Conservation (phyloP, 2,113 vertebrate species). For the Tragelaphus scriptus region DNA sequence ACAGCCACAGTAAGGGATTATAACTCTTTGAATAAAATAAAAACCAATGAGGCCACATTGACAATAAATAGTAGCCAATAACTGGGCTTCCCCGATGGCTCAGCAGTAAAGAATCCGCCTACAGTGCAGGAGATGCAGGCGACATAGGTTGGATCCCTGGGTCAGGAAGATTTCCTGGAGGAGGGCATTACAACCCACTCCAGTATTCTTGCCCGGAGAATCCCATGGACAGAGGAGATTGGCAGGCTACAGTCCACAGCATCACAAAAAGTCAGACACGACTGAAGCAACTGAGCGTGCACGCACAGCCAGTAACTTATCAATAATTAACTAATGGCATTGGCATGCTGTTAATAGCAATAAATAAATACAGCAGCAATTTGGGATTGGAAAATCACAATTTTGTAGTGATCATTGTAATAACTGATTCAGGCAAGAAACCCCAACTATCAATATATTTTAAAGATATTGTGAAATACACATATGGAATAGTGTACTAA, state of each 20-base stretch:
- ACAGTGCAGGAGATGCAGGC: neutral
- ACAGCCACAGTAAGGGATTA: neutral
- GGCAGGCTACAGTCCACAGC: neutral
- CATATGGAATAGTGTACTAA: neutral
- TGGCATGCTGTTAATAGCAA: neutral
- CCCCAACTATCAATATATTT: neutral
- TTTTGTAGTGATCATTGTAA: neutral
- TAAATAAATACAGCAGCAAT: neutral
- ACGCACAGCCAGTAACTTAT: neutral
- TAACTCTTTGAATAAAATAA: neutral
- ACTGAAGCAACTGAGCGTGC: neutral
- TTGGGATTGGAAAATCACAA: neutral
- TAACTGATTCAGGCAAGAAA: neutral
- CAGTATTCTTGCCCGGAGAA: neutral
- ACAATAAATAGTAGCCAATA: neutral
- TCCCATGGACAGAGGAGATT: neutral
- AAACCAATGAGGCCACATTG: neutral
- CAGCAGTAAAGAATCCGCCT: neutral
- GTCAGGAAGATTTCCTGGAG: neutral
- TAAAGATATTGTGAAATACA: neutral
- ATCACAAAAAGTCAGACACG: neutral
- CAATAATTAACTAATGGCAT: neutral
- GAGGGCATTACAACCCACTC: neutral
- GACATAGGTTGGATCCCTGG: accelerated
- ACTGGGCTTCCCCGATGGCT: neutral